Percentiles rank a stretch among this genome's conserved stretches.
phyloP scores from a whole-genome alignment of 2,888 invertebrate species.

The Teleiodes luculella region DNA sequence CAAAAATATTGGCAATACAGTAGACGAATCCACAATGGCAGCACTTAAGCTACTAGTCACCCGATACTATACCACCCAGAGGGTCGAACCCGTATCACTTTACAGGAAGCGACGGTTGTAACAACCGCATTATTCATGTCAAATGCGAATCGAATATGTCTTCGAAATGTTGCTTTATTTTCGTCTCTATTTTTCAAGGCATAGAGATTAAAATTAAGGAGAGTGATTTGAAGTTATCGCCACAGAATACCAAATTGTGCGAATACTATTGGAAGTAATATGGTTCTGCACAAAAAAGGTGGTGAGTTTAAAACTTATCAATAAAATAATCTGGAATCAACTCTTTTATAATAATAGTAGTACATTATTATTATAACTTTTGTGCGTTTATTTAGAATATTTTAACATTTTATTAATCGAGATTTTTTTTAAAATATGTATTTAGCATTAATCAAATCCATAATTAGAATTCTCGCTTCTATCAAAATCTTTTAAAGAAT shows the following conservation, averaged over 20 bases:
- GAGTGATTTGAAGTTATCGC: not conserved
- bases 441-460: too few relatives aligned
- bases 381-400: too few relatives aligned
- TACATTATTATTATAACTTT: not conserved
- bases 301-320: not conserved
- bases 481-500: too few relatives aligned
- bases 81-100: conserved; percentile 54
- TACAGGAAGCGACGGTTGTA: conserved; percentile 69
- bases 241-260: not conserved
- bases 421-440: too few relatives aligned
- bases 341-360: too few relatives aligned
- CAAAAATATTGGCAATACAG: not conserved
- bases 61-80: conserved; percentile 56
- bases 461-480: too few relatives aligned
- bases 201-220: not conserved
- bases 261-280: not conserved
- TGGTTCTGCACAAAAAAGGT: not conserved
- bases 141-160: conserved; percentile 35
- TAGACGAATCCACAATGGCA: conserved; percentile 29
- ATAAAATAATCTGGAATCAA: too few relatives aligned
- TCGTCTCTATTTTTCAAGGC: conserved; percentile 26
- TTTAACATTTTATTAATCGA: too few relatives aligned
- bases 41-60: conserved; percentile 50
- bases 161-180: conserved; percentile 18
- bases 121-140: conserved; percentile 55